phyloP scores from a whole-genome alignment of 2,113 vertebrate genomes.

The Leuciscus idus region DNA sequence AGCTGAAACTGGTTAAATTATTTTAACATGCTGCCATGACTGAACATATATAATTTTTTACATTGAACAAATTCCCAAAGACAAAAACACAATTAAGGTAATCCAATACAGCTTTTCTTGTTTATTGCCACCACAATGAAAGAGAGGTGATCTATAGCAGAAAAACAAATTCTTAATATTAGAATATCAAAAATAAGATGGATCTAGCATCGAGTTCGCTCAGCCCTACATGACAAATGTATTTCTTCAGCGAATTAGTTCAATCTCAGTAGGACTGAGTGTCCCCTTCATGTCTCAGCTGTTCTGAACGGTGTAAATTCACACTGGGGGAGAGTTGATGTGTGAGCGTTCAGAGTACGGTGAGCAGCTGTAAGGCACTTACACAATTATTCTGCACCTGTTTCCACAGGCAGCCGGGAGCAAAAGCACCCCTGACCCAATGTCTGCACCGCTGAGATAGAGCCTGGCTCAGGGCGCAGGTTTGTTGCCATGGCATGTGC shows the following conservation, averaged over 20 bases:
- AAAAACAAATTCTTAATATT: background rate
- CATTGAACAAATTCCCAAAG: background rate
- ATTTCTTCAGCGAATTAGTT: background rate
- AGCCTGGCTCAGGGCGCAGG: background rate
- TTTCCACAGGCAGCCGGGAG: slow-evolving; percentile 22
- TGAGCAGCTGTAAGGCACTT: slow-evolving; percentile 13
- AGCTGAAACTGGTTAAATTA: too few species aligned
- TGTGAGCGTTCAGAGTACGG: background rate
- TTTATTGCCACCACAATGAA: background rate
- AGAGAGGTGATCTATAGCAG: background rate
- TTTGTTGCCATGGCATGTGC: slow-evolving; percentile 27
- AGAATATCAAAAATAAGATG: background rate
- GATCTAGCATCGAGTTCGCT: background rate
- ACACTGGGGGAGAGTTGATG: background rate
- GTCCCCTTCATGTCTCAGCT: slow-evolving; percentile 15
- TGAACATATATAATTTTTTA: background rate
- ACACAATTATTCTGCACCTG: slow-evolving; percentile 23
- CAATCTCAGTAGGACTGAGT: background rate
- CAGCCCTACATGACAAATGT: background rate
- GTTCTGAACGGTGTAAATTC: slow-evolving; percentile 12
- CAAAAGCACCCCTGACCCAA: slow-evolving; percentile 7
- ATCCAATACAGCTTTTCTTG: background rate
- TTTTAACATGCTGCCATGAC: background rate
- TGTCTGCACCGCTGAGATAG: background rate
- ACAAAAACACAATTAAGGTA: background rate